Conservation (phyloP, 2,888 invertebrate species). For the Pantelozetes paolii region DNA sequence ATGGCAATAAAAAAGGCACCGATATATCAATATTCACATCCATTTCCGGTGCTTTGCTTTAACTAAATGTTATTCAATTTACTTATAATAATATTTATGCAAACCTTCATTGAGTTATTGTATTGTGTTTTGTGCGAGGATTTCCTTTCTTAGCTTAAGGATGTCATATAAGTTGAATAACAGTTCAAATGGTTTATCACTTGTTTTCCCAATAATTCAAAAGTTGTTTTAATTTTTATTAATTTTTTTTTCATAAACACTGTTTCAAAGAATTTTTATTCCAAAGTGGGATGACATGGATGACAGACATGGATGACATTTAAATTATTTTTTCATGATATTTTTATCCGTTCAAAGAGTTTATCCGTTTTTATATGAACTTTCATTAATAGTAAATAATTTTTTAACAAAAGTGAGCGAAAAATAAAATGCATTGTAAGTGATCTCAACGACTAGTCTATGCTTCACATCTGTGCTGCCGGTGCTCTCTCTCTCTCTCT, state of each 20-base stretch:
- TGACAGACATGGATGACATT: neutral
- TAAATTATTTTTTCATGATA: neutral
- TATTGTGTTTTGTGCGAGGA: constrained; percentile 18
- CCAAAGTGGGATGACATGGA: neutral
- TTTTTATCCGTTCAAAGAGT: neutral
- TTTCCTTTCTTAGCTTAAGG: constrained; percentile 35
- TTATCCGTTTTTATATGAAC: no score
- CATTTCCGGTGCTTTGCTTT: constrained; percentile 30
- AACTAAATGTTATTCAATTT: constrained; percentile 27
- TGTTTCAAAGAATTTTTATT: neutral
- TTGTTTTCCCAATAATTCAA: neutral
- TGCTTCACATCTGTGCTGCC: constrained; percentile 26
- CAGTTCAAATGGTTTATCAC: constrained; percentile 13
- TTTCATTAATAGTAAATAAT: no score
- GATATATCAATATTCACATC: constrained; percentile 14
- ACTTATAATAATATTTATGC: constrained; percentile 32
- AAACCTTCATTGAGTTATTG: neutral
- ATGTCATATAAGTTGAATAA: constrained; percentile 29
- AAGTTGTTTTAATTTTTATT: neutral
- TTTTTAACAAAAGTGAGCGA: no score
- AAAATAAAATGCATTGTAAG: neutral
- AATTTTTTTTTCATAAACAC: neutral
- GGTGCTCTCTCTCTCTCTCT: constrained; percentile 25
- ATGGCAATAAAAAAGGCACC: neutral
- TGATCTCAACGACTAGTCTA: constrained; percentile 26